Conservation (phyloP, 2,797 vertebrate genomes). For the Etheostoma nigrum region DNA sequence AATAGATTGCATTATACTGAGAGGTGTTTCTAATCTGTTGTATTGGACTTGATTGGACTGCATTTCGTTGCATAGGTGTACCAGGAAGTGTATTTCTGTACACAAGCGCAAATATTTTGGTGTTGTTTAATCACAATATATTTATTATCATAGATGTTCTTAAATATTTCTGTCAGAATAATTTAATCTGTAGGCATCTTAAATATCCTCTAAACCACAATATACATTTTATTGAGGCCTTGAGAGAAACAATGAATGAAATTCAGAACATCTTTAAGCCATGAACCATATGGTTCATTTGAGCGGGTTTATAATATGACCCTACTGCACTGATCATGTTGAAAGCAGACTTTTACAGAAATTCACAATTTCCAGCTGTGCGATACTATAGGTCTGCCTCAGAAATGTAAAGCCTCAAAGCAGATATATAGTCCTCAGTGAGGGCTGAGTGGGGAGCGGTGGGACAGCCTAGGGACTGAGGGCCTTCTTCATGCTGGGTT, state of each 20-base stretch:
- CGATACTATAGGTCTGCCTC: conserved; percentile 46
- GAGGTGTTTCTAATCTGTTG: background rate
- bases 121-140: background rate
- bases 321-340: conserved; percentile 64
- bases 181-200: background rate
- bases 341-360: conserved; percentile 72
- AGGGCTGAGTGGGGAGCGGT: conserved; percentile 75
- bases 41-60: background rate
- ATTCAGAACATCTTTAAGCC: conserved; percentile 5
- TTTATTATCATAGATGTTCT: background rate
- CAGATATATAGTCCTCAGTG: conserved; percentile 75
- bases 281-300: conserved; percentile 27
- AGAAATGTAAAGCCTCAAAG: conserved; percentile 79
- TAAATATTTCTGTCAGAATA: background rate
- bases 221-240: background rate
- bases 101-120: background rate
- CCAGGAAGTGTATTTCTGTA: background rate
- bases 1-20: background rate
- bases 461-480: conserved; percentile 79
- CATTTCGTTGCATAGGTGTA: background rate
- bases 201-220: background rate
- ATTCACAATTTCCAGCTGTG: conserved; percentile 68
- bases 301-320: conserved; percentile 51
- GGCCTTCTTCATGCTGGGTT: conserved; percentile 84
- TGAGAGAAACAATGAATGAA: conserved; percentile 11